Base-by-base conservation (phyloP, 1,140 invertebrate genomes). In the Eubasilissa regina region DNA sequence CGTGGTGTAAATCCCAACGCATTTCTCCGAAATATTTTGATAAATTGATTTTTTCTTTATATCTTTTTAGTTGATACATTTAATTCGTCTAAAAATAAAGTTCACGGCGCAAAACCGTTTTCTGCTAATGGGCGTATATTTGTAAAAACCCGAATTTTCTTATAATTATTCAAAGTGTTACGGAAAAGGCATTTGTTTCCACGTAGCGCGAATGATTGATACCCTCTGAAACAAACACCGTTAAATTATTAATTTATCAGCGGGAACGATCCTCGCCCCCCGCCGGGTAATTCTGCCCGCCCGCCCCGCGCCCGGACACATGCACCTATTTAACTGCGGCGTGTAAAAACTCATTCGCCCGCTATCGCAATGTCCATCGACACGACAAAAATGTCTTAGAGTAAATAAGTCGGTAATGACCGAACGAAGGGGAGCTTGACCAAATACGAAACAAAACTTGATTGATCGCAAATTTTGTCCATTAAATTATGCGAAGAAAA, bases 201-300 rank as follows among this genome's bases (percentile, higher is more conserved):
- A 76, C 64, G 73, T 58, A 68, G 58, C 78, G 73, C n/a, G 53
- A 47, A 72, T 81, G 80, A 81, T 81, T 81, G 80, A 81, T 81
- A 73, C 72, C 76, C 58, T 66, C 64, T 48, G 43, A 76, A 76
- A 78, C 78, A 79, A 81, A 78, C 60, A 77, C 76, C 80, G 80
- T 81, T 78, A 81, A 81, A 81, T 79, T 78, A 75, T 73, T 81
- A 79, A 76, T 81, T 81, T 81, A 81, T 81, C 80, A 79, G 64
- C 58, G 45, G 51, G 66, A 73, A 81, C 75, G 44, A 66, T 77
- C 64, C 53, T 78, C 25, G 25, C 75, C 43, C 51, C 79, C 66
- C 19, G 11, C 35, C 11, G 48, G 58, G 75, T 64, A 56, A 76
- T 44, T 58, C 64, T 64, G 15, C 60, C 44, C 44, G n/a, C 1